phyloP scores from a whole-genome alignment of 1,140 invertebrate genomes.

The Calliopsis andreniformis region DNA sequence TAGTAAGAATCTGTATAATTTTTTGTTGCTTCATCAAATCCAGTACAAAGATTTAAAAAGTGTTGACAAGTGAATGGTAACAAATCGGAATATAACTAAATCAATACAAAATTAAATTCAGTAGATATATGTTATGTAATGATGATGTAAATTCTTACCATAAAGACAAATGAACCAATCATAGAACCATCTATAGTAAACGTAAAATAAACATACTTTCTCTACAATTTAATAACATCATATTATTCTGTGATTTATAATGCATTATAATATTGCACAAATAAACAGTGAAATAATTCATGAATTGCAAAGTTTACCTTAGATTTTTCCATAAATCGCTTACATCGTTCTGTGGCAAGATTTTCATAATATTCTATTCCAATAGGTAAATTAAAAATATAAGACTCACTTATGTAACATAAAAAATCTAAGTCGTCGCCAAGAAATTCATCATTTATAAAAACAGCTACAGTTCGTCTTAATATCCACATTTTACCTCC shows the following conservation, averaged over 20 bases:
- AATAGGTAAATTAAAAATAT: slow-evolving; percentile 46
- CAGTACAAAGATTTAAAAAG: slow-evolving; percentile 61
- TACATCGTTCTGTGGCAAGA: slow-evolving; percentile 33
- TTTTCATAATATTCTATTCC: slow-evolving; percentile 49
- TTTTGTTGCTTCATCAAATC: slow-evolving; percentile 23
- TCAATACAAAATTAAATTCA: slow-evolving; percentile 38
- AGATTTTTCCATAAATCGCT: slow-evolving; percentile 48
- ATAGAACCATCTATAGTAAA: slow-evolving; percentile 35
- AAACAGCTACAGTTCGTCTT: slow-evolving; percentile 52
- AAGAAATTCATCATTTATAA: slow-evolving; percentile 56
- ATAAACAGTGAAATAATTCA: background rate
- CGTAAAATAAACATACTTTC: slow-evolving; percentile 60
- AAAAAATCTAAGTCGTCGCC: slow-evolving; percentile 58
- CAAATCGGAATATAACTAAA: slow-evolving; percentile 57
- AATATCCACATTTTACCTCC: slow-evolving; percentile 52
- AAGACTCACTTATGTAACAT: slow-evolving; percentile 44
- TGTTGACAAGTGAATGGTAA: slow-evolving; percentile 60
- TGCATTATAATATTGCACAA: background rate
- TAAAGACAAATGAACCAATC: slow-evolving; percentile 61
- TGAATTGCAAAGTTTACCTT: slow-evolving; percentile 22
- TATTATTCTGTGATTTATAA: slow-evolving; percentile 5
- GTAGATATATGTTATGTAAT: background rate
- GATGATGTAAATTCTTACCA: slow-evolving; percentile 35
- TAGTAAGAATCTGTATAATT: slow-evolving; percentile 45
- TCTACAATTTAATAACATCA: slow-evolving; percentile 14